Base-by-base conservation (phyloP, 2,113 vertebrate species). In the Alectura lathami region DNA sequence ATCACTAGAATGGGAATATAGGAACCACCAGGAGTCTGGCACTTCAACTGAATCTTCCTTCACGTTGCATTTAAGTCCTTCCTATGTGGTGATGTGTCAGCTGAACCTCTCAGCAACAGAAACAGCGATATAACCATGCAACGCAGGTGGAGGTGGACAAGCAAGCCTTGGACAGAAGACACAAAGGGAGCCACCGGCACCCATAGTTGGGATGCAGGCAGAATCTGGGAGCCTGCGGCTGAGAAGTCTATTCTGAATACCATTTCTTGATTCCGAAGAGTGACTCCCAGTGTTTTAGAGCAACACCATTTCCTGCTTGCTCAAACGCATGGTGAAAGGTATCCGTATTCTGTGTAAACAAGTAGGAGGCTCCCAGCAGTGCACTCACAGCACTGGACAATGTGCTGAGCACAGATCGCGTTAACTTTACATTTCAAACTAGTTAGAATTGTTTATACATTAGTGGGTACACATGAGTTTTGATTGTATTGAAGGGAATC, bases 361-460 rank as follows among this genome's bases (percentile, higher is more conserved):
- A 8, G 8, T 3, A 62, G 50, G 9, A 30, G 17, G 2, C 18
- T 73, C 3, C 13, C 42, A 64, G 24, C 2, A 16, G 38, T 17
- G 16, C 9, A 63, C 9, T 68, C 0, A 0, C 23, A 40, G 29
- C 16, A 5, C 36, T 48, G 22, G 8, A 16, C 1, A 3, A 30
- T 42, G 40, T 8, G 7, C 36, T n/a, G 8, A 83, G 17, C 20
- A 43, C 24, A 50, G 16, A 14, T 2, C 4, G 18, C 3, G 20
- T 59, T 43, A 78, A 24, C 15, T 17, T 40, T 50, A 23, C 15
- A 38, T 67, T 63, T 86, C 32, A 45, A 57, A 63, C 32, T 15
- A 32, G 21, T 32, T 27, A 8, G 15, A 79, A 13, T 22, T 26
- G 6, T 5, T 68, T 68, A 63, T 26, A 64, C 2, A 34, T 80